phyloP scores from a whole-genome alignment of 2,113 vertebrate species.

The Cettia cetti region DNA sequence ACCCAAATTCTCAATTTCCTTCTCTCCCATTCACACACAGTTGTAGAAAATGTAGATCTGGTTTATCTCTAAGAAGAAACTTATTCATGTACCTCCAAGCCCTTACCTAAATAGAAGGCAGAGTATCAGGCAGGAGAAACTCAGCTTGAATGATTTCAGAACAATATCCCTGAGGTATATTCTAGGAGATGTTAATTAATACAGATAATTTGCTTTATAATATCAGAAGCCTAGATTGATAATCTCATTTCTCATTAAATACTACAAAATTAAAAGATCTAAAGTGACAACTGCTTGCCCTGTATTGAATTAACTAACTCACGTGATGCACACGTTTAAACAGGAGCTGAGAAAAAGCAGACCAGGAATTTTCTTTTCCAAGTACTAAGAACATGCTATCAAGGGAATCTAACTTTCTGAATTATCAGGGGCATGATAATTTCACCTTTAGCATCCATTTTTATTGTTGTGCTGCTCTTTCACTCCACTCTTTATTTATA shows the following conservation, averaged over 20 bases:
- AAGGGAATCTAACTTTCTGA: conserved; percentile 26
- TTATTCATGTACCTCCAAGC: background rate
- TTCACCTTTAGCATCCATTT: conserved; percentile 54
- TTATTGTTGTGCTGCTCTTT: conserved; percentile 57
- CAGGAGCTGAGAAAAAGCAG: background rate
- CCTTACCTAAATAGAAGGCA: background rate
- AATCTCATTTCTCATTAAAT: conserved; percentile 45
- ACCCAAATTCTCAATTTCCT: background rate
- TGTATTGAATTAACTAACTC: background rate
- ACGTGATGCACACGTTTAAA: background rate
- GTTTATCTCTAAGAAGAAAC: background rate
- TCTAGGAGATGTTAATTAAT: conserved; percentile 42
- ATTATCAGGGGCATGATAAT: conserved; percentile 4
- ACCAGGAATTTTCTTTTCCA: background rate
- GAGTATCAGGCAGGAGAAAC: background rate
- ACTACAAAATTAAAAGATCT: conserved; percentile 41
- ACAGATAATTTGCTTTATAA: conserved; percentile 27
- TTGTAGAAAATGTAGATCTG: background rate
- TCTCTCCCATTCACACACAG: background rate
- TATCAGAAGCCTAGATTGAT: conserved; percentile 15
- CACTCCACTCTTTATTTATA: background rate
- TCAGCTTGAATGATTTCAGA: background rate
- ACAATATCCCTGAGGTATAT: background rate
- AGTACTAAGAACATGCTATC: background rate
- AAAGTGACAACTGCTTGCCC: background rate